A percentile compares a stretch with the other conserved stretches of the same genome.
Conservation (phyloP, 2,797 vertebrate species). For the Gila robusta region DNA sequence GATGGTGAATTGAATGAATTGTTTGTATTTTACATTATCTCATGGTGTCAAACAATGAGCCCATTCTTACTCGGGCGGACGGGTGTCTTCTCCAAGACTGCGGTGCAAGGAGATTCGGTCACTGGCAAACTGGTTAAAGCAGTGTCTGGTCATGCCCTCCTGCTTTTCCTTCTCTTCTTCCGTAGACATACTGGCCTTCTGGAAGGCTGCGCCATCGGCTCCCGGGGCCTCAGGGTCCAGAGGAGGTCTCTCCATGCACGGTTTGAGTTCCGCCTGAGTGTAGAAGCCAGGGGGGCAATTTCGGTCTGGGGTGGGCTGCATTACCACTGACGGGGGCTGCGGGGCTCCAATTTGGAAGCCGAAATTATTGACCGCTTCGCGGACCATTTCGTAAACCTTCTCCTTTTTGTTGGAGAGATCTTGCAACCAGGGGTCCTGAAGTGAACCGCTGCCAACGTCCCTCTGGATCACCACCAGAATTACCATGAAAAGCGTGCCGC, state of each 20-base stretch:
- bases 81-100: constrained; percentile 89
- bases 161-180: constrained; percentile 89
- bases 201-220: constrained; percentile 83
- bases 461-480: constrained; percentile 87
- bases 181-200: constrained; percentile 78
- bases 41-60: constrained; percentile 40
- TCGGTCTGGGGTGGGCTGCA: constrained; percentile 60
- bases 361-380: constrained; percentile 89
- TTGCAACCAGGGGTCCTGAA: constrained; percentile 87
- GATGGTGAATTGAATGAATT: constrained; percentile 16
- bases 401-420: constrained; percentile 86
- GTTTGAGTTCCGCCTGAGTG: constrained; percentile 82
- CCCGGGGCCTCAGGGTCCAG: constrained; percentile 84
- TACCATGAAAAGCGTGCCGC: constrained; percentile 84
- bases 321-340: constrained; percentile 62
- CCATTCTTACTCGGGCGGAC: constrained; percentile 89
- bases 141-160: constrained; percentile 89
- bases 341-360: constrained; percentile 91
- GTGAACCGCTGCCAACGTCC: constrained; percentile 70
- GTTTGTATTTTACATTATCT: constrained; percentile 46
- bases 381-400: constrained; percentile 86
- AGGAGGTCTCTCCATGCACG: constrained; percentile 84
- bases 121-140: constrained; percentile 96
- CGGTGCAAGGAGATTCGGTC: constrained; percentile 94
- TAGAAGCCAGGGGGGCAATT: constrained; percentile 88